Conservation (phyloP, 2,113 vertebrate species). For the Turdus rufiventris region DNA sequence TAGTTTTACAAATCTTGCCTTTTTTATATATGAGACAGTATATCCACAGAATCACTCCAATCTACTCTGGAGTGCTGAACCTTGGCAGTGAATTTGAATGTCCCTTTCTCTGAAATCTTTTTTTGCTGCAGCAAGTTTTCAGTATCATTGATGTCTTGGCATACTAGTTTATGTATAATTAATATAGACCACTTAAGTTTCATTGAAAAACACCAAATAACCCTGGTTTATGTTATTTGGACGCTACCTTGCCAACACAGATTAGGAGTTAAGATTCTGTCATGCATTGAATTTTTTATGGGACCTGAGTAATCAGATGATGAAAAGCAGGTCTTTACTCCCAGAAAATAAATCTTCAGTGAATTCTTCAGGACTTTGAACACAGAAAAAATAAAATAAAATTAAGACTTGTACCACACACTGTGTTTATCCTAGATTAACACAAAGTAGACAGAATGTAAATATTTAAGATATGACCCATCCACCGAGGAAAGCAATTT, state of each 20-base stretch:
- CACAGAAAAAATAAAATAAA: background rate
- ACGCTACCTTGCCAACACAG: background rate
- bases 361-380: background rate
- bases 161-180: conserved; percentile 30
- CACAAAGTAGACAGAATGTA: conserved; percentile 13
- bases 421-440: conserved; percentile 1
- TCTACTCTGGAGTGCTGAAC: background rate
- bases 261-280: background rate
- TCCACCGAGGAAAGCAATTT: conserved; percentile 16
- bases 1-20: background rate
- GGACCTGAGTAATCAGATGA: background rate
- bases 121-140: background rate
- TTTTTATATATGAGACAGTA: background rate
- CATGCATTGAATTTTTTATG: background rate
- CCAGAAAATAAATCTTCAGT: conserved; percentile 2
- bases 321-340: conserved; percentile 30
- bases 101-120: background rate
- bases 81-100: background rate
- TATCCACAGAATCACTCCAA: background rate
- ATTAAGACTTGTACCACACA: conserved; percentile 1
- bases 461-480: conserved; percentile 37
- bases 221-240: background rate
- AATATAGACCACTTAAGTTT: conserved; percentile 1
- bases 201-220: background rate
- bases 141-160: background rate